Evolutionary conservation across 2,113 vertebrate genomes (phyloP), one percentile per base, ranked within the genome.

Genomic region (Xenus cinereus): DNA sequence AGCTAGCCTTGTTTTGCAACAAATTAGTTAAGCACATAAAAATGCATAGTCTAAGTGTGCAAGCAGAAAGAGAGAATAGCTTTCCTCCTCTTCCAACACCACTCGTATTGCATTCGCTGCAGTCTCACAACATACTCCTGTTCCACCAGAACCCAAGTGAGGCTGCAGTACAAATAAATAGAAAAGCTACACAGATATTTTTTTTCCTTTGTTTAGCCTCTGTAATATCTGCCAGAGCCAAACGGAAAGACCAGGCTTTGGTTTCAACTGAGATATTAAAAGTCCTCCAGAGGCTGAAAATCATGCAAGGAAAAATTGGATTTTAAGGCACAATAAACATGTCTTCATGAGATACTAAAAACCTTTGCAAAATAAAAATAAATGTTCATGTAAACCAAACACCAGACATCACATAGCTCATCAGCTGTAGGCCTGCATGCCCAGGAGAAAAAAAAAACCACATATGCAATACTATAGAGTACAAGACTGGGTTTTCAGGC

Each of bases 311-410:
- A 74, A 92, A 94, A 95, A 93, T 67, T 75, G 62, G 51, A 89
- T 96, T 96, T 95, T 95, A 96, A 94, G 81, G 86, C 53, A 92
- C 73, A 93, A 95, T 92, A 92, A 96, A 94, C 53, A 83, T 73
- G 63, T 72, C 81, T 96, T 76, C 80, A 46, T 37, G 53, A 93
- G 84, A 91, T 57, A 95, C 77, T 87, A 91, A 89, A 95, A 93
- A 71, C 28, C 66, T 79, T 17, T 64, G 28, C 84, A 87, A 92
- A 96, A 93, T 66, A 87, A 68, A 95, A 95, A 92, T 86, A 93
- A 85, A 81, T 7, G 80, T 24, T 90, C 57, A 50, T 59, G 89
- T 41, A 90, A 92, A 93, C 45, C 64, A 82, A 90, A 90, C 79
- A 88, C 43, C 90, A 96, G 78, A 71, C 93, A 90, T 48, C 20